Evolutionary conservation across 2,888 invertebrate genomes (phyloP).

Genomic region (Smittia aterrima): DNA sequence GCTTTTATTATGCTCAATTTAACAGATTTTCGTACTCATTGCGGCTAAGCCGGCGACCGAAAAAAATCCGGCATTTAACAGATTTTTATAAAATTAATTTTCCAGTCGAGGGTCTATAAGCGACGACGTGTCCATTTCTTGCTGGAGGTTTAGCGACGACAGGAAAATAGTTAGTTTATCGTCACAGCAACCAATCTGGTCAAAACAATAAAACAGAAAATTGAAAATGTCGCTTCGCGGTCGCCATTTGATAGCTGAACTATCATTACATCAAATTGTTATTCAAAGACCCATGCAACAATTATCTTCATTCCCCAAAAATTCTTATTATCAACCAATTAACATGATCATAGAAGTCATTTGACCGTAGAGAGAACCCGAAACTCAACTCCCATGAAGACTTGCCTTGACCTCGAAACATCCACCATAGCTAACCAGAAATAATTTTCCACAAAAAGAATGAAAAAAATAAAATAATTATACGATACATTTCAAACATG

Average conservation of each 20-base stretch:
- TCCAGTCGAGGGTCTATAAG: too few relatives aligned
- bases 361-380: not conserved
- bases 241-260: constrained; percentile 26
- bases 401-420: constrained; percentile 38
- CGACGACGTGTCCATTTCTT: too few relatives aligned
- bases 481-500: constrained; percentile 23
- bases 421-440: constrained; percentile 1
- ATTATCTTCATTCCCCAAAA: not conserved
- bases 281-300: constrained; percentile 31
- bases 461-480: constrained; percentile 12
- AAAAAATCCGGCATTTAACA: not conserved
- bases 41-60: not conserved
- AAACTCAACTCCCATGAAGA: not conserved
- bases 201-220: constrained; percentile 23
- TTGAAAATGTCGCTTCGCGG: constrained; percentile 20
- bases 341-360: constrained; percentile 30
- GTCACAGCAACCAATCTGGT: constrained; percentile 29
- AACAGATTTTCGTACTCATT: constrained; percentile 25
- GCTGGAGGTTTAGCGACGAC: not conserved
- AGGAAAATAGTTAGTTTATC: not conserved
- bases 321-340: constrained; percentile 39
- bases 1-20: constrained; percentile 39
- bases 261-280: constrained; percentile 27
- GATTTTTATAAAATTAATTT: not conserved
- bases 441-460: not conserved